Conservation (phyloP, 1,140 invertebrate genomes). For the Proales similis region DNA sequence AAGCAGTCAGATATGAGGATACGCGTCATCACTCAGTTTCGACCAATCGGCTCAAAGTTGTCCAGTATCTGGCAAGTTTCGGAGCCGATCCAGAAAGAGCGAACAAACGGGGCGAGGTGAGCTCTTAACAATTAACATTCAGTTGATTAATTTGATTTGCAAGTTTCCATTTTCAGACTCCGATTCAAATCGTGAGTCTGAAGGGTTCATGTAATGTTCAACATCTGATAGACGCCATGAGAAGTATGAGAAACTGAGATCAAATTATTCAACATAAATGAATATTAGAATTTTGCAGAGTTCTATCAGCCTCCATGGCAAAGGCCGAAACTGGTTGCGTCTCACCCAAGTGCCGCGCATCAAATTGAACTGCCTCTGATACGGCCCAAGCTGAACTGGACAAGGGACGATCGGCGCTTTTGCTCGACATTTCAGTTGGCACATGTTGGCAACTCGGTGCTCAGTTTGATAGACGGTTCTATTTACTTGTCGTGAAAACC, state of each 20-base stretch:
- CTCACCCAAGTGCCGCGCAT: slow-evolving; percentile 38
- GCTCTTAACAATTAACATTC: background rate
- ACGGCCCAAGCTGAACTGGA: slow-evolving; percentile 41
- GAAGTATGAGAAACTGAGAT: too few species aligned
- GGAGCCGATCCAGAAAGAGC: slow-evolving; percentile 10
- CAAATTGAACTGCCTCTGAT: slow-evolving; percentile 40
- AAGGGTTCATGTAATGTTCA: background rate
- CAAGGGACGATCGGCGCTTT: slow-evolving; percentile 41
- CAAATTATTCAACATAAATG: too few species aligned
- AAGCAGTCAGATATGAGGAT: slow-evolving; percentile 43
- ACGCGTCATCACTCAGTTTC: background rate
- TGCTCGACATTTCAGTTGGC: slow-evolving; percentile 38
- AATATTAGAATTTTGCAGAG: too few species aligned
- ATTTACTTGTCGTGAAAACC: background rate
- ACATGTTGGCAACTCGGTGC: background rate
- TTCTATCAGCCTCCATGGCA: background rate
- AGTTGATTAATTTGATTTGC: background rate
- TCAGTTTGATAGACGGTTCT: background rate
- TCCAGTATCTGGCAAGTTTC: slow-evolving; percentile 7
- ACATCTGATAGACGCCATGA: background rate
- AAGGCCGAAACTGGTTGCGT: background rate
- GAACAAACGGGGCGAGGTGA: slow-evolving; percentile 10
- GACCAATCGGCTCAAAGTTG: slow-evolving; percentile 1
- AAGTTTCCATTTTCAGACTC: slow-evolving; percentile 8
- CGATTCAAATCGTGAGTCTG: background rate